Evolutionary conservation across 2,888 invertebrate species (phyloP).

Genomic region (Arge pagana): DNA sequence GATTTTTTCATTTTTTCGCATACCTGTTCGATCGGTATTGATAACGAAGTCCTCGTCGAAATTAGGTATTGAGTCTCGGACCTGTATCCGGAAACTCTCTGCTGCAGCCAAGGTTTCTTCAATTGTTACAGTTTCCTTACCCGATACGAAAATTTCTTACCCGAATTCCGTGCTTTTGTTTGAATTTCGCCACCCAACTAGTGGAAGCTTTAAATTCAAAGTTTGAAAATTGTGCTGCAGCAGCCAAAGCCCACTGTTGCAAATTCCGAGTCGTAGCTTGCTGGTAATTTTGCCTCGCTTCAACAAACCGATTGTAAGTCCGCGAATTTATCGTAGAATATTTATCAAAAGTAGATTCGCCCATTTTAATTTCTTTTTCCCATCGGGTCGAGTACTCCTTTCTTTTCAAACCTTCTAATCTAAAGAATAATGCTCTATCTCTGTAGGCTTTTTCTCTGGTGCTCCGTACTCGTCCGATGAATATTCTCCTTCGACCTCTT

Average conservation of each 20-base stretch:
- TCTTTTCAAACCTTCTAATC: conserved; percentile 25
- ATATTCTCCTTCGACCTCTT: conserved; percentile 9
- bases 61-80: conserved; percentile 16
- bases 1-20: too few species aligned
- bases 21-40: conserved; percentile 29
- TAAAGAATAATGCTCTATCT: too few species aligned
- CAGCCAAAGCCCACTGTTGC: conserved; percentile 31
- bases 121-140: conserved; percentile 20
- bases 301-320: conserved; percentile 30
- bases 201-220: conserved; percentile 28
- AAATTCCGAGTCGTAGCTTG: conserved; percentile 31
- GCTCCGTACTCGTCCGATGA: conserved; percentile 20
- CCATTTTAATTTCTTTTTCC: conserved; percentile 26
- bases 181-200: conserved; percentile 25
- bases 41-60: conserved; percentile 26
- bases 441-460: conserved; percentile 23
- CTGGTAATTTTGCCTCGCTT: conserved; percentile 25
- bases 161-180: conserved; percentile 25
- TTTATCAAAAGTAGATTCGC: conserved; percentile 30
- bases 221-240: conserved; percentile 29
- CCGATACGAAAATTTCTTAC: conserved; percentile 24
- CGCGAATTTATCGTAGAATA: conserved; percentile 25
- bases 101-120: conserved; percentile 20
- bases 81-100: conserved; percentile 9
- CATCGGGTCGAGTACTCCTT: conserved; percentile 22